Conservation (phyloP, 2,797 vertebrate species). For the Mormyrops boulengeri region DNA sequence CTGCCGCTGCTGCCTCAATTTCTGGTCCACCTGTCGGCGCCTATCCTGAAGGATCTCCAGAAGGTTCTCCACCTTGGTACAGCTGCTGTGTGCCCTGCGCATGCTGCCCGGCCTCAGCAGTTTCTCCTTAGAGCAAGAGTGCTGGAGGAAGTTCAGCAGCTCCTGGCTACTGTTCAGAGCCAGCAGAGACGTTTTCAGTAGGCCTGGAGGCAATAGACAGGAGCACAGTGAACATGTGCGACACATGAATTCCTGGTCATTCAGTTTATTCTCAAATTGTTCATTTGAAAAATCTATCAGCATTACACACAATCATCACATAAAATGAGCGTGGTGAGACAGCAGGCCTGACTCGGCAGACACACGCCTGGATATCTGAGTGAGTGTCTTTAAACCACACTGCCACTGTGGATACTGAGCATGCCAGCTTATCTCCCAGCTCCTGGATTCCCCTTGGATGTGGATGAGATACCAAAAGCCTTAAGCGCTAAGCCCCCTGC, state of each 20-base stretch:
- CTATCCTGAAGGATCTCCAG: constrained; percentile 83
- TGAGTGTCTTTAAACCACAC: neutral
- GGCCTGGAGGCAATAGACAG: constrained; percentile 50
- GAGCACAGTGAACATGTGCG: neutral
- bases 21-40: constrained; percentile 66
- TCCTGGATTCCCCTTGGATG: neutral
- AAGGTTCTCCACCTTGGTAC: constrained; percentile 71
- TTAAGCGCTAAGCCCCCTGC: neutral
- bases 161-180: constrained; percentile 76
- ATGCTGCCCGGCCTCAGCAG: constrained; percentile 55
- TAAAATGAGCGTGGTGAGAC: neutral
- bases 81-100: constrained; percentile 63
- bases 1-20: constrained; percentile 54
- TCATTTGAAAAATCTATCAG: neutral
- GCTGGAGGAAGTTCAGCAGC: constrained; percentile 70
- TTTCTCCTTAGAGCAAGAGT: constrained; percentile 67
- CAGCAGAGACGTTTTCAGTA: constrained; percentile 73
- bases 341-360: neutral
- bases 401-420: neutral
- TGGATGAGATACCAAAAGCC: neutral
- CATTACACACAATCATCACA: neutral
- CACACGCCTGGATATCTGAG: neutral
- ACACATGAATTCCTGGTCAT: neutral
- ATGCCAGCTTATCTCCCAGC: neutral
- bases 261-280: neutral